These are phyloP conservation scores for Leuciscus waleckii DNA, from an alignment of 2,797 vertebrate species.

Conservation along the genomic window DNA sequence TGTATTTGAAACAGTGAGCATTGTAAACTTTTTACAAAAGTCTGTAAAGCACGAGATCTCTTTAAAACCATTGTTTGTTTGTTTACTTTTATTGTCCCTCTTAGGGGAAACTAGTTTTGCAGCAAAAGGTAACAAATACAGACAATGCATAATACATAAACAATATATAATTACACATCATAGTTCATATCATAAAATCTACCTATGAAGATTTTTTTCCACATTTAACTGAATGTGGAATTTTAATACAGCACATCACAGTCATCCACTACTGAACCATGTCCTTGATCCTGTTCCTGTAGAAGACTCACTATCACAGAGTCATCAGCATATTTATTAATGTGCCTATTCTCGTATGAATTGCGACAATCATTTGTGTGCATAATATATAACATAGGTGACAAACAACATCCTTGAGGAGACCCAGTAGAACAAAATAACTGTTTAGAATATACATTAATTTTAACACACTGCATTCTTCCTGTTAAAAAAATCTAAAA, in stretches of 20 bases:
- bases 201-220: neutral
- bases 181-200: too few relatives aligned
- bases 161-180: too few relatives aligned
- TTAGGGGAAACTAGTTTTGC: too few relatives aligned
- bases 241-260: neutral
- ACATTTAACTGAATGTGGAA: neutral
- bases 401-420: neutral
- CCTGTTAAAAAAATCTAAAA: neutral
- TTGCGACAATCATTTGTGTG: neutral
- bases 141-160: too few relatives aligned
- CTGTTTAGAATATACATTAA: neutral
- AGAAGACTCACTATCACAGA: neutral
- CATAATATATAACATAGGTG: neutral
- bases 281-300: neutral
- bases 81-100: too few relatives aligned
- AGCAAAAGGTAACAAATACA: too few relatives aligned
- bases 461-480: neutral
- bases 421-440: neutral
- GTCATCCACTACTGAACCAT: neutral
- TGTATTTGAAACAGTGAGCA: neutral
- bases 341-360: neutral
- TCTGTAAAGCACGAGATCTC: neutral
- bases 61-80: neutral
- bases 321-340: slow-evolving; percentile 4
- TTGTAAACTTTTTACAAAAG: neutral